A percentile compares a stretch with the other conserved stretches of the same genome.
These are phyloP conservation scores for Catalaphyllia jardinei DNA, from an alignment of 64 coral and sea anemone species.

Conservation along the genomic window DNA sequence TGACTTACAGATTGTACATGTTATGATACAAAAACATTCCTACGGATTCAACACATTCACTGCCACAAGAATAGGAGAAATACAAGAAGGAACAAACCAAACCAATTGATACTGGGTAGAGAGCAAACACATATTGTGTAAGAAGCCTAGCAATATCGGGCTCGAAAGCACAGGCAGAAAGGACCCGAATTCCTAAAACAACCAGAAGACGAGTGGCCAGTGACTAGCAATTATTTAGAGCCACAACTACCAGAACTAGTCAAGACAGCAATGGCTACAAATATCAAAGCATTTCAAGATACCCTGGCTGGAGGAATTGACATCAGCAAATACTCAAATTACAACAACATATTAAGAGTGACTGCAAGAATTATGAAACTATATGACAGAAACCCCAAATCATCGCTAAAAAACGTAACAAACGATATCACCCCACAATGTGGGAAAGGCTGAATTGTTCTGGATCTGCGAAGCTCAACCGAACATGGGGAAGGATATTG, in stretches of 20 bases:
- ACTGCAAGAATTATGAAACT: constrained; percentile 19
- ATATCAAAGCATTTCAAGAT: background rate
- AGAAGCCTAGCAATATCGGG: constrained; percentile 19
- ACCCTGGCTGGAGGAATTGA: constrained; percentile 1
- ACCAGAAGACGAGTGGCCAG: constrained; percentile 20
- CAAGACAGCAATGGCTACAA: constrained; percentile 14
- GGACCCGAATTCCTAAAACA: constrained; percentile 30
- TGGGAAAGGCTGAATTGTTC: constrained; percentile 8
- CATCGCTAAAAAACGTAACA: constrained; percentile 10
- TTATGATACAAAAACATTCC: constrained; percentile 46
- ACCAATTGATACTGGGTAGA: constrained; percentile 39
- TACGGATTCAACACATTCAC: constrained; percentile 9
- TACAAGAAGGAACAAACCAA: constrained; percentile 33
- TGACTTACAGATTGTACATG: constrained; percentile 35
- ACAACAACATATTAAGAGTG: constrained; percentile 32
- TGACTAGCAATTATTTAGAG: too few species aligned
- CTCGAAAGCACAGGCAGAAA: constrained; percentile 29
- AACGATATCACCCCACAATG: constrained; percentile 3
- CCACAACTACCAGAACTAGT: too few species aligned
- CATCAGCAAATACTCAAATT: constrained; percentile 39
- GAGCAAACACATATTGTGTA: constrained; percentile 11
- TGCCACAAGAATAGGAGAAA: constrained; percentile 48
- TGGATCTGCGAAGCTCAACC: constrained; percentile 31
- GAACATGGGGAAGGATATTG: constrained; percentile 35
- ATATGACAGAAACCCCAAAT: constrained; percentile 7